Evolutionary conservation across 2,797 vertebrate genomes (phyloP), one percentile per base, ranked within the genome.

Genomic region (Menidia menidia): DNA sequence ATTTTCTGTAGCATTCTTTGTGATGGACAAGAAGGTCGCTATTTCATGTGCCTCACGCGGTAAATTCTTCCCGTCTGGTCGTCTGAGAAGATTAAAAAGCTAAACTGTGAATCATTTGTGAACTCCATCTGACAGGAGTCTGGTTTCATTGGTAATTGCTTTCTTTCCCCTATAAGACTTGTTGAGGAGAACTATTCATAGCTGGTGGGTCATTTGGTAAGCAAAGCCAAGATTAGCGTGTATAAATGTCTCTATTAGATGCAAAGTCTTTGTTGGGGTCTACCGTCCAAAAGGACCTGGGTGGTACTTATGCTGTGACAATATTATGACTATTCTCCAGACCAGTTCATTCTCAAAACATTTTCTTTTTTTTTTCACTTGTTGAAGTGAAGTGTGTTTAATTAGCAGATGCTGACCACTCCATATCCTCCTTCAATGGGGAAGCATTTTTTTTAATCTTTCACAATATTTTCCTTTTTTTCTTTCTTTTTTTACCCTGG

Each of bases 201-300:
- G 73, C 69, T 73, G 39, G 77, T 73, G 59, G 71, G 53, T 71
- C 73, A 67, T 78, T 80, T 88, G 83, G 83, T 76, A 85, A 71
- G 72, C 78, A 68, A 71, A 47, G 16, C 5, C 19, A 25, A 57
- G 1, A 25, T 25, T 19, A 53, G 42, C 81, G 64, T 73, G 44
- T 61, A 82, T 83, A 80, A 80, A 67, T 42, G 33, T 84, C 31
- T 56, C 69, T 58, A 72, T 62, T 18, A 39, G 56, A 67, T 50
- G 42, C 43, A 57, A 57, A 56, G 68, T 68, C 69, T 87, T 82
- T 59, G 41, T 39, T 57, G 61, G 55, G 35, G 48, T 42, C 4
- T 30, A 33, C 52, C 57, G 51, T 44, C 70, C 71, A 68, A 53
- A 42, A 57, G 39, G 12, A 69, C 60, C 10, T 58, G 16, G 56